Evolutionary conservation across 37 sponge, comb jelly and placozoan species (phyloP), one percentile per base, ranked within the genome.

Genomic region (Beroe ovata): DNA sequence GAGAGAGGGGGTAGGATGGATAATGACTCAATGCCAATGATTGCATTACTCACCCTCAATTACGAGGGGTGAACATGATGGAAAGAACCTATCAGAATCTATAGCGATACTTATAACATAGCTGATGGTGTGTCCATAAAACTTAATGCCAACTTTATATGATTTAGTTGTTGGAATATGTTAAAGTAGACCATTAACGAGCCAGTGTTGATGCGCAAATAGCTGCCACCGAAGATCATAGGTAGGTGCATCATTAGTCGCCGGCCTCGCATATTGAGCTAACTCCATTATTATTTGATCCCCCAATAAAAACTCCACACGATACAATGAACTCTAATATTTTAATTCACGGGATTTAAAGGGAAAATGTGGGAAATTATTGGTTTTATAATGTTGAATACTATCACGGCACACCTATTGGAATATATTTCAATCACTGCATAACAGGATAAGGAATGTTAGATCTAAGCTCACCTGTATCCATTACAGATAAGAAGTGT

Each of bases 401-500:
- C n/a, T n/a, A n/a, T n/a, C n/a, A n/a, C n/a, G n/a, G n/a, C n/a
- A n/a, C n/a, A n/a, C n/a, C n/a, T n/a, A n/a, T n/a, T n/a, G n/a
- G n/a, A n/a, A n/a, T n/a, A n/a, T n/a, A n/a, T n/a, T n/a, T n/a
- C n/a, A n/a, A n/a, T n/a, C n/a, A n/a, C n/a, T n/a, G n/a, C n/a
- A n/a, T n/a, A n/a, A n/a, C n/a, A n/a, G n/a, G n/a, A n/a, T n/a
- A n/a, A n/a, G n/a, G n/a, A n/a, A n/a, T n/a, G n/a, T n/a, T n/a
- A n/a, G n/a, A n/a, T n/a, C 11, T 47, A 47, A 47, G 54, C 54
- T 47, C 0, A 77, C 84, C 84, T 30, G 28, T 77, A 77, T 38
- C 84, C 84, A 54, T 77, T 77, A 77, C 84, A 77, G 54, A 77
- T 77, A 11, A 77, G 84, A 14, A 77, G 84, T n/a, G 84, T 77